Conservation (phyloP, 2,797 vertebrate species). For the Florisuga fusca region DNA sequence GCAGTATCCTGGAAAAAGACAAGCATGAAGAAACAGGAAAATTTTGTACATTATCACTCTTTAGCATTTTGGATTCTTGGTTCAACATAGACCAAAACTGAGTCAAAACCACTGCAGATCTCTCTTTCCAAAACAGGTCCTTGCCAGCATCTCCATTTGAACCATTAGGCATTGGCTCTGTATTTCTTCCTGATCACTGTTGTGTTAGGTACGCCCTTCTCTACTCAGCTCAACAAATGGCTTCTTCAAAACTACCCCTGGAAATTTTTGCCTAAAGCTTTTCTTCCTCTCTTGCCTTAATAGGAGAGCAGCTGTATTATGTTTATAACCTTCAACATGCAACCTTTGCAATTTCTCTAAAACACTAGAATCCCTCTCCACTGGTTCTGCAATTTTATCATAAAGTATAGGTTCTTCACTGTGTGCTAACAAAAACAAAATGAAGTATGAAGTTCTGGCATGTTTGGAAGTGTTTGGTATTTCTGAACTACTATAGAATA, state of each 20-base stretch:
- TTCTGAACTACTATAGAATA: not conserved
- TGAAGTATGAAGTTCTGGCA: not conserved
- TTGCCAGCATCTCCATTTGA: constrained; percentile 59
- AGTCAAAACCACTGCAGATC: constrained; percentile 21
- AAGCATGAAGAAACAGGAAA: not conserved
- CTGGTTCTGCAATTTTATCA: not conserved
- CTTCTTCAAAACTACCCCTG: not conserved
- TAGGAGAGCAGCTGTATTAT: not conserved
- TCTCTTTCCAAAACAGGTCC: constrained; percentile 15
- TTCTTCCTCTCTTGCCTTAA: not conserved
- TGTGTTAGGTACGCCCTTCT: not conserved
- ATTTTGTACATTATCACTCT: not conserved
- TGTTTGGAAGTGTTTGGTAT: not conserved
- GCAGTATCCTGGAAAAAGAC: not conserved
- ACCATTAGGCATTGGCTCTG: constrained; percentile 35
- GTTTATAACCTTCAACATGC: not conserved
- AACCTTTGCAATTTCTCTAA: not conserved
- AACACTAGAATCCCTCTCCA: not conserved
- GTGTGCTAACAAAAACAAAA: not conserved
- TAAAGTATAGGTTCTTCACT: not conserved
- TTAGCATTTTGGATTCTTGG: not conserved
- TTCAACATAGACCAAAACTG: constrained; percentile 3
- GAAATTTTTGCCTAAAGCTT: not conserved
- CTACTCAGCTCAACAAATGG: not conserved
- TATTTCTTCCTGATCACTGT: constrained; percentile 24